phyloP scores from a whole-genome alignment of 2,888 invertebrate genomes.

The Nebria salina region DNA sequence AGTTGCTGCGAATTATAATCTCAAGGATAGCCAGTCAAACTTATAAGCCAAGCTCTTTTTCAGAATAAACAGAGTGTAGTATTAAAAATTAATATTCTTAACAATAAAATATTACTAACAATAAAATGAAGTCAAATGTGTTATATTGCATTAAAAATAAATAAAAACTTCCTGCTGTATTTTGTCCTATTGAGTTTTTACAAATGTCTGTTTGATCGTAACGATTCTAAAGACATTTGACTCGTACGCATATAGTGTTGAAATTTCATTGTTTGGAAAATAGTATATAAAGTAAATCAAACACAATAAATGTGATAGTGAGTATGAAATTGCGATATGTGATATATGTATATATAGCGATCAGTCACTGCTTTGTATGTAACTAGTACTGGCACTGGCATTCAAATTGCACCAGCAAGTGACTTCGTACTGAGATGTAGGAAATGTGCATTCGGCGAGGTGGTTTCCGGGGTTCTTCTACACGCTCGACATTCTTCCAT shows the following conservation, averaged over 20 bases:
- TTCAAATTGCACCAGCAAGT: neutral
- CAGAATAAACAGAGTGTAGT: too few relatives aligned
- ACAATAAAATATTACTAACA: too few relatives aligned
- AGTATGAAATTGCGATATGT: neutral
- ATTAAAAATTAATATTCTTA: too few relatives aligned
- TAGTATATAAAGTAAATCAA: neutral
- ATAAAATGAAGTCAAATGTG: too few relatives aligned
- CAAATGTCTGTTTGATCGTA: too few relatives aligned
- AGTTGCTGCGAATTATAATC: neutral
- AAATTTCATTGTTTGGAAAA: neutral
- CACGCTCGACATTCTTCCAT: conserved; percentile 13
- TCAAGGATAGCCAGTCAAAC: neutral
- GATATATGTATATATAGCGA: neutral
- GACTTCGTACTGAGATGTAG: conserved; percentile 1
- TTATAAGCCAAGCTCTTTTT: neutral
- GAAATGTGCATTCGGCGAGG: conserved; percentile 17
- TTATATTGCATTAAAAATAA: too few relatives aligned
- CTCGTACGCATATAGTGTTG: too few relatives aligned
- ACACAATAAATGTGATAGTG: neutral
- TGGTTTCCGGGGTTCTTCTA: conserved; percentile 14
- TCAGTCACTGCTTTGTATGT: conserved; percentile 12
- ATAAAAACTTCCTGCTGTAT: too few relatives aligned
- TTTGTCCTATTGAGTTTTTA: too few relatives aligned
- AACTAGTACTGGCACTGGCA: neutral
- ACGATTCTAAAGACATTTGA: too few relatives aligned